These are phyloP conservation scores for Strix uralensis DNA, from an alignment of 2,113 vertebrate species.

Conservation along the genomic window DNA sequence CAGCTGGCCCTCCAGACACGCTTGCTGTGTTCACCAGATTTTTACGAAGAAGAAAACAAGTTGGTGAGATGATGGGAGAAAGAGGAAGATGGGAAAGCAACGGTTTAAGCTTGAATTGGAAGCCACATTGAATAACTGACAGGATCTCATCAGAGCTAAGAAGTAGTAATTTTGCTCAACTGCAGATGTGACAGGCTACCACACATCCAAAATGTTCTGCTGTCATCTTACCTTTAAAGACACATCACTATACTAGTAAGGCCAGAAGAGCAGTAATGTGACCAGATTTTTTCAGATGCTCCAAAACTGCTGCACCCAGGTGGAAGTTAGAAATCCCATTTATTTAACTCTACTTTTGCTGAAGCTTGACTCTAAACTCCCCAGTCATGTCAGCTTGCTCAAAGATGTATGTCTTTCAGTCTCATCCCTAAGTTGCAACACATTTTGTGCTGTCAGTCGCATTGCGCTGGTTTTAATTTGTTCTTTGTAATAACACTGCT, in stretches of 20 bases:
- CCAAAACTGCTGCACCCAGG: neutral
- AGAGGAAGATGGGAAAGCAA: neutral
- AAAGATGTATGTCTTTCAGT: neutral
- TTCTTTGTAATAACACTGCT: slow-evolving; percentile 36
- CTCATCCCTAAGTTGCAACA: neutral
- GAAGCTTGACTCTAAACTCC: neutral
- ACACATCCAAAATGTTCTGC: neutral
- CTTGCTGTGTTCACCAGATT: neutral
- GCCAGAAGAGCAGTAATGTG: neutral
- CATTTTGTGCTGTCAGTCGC: neutral
- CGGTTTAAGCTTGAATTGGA: neutral
- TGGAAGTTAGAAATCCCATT: neutral
- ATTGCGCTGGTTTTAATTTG: slow-evolving; percentile 54
- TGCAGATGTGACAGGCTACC: neutral
- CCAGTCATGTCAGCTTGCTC: neutral
- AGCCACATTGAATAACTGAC: neutral
- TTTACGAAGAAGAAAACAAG: neutral
- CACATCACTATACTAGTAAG: neutral
- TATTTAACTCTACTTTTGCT: neutral
- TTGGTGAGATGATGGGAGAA: neutral
- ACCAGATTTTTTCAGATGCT: neutral
- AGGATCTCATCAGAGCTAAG: neutral
- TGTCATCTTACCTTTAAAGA: neutral
- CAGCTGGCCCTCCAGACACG: neutral
- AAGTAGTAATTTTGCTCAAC: neutral